Conservation (phyloP, 2,888 invertebrate genomes). For the Mesopsocus fuscifrons region DNA sequence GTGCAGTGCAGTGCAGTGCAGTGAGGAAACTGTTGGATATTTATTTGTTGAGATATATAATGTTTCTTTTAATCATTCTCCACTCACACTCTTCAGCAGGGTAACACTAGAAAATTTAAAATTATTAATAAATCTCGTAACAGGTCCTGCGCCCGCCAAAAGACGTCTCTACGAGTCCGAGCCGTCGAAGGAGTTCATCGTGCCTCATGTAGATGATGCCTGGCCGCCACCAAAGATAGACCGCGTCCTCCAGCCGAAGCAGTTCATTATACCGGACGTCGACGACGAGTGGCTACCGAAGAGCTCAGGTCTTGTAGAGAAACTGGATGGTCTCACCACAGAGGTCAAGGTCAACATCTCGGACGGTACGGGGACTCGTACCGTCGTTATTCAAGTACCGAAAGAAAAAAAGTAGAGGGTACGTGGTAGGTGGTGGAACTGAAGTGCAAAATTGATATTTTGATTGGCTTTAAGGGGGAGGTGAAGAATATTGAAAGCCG, state of each 20-base stretch:
- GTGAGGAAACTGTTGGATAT: too few relatives aligned
- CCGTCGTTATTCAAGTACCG: conserved; percentile 11
- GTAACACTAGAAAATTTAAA: too few relatives aligned
- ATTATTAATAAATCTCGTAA: too few relatives aligned
- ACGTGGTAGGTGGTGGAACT: too few relatives aligned
- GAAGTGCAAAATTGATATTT: too few relatives aligned
- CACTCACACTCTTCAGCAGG: too few relatives aligned
- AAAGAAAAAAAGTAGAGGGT: conserved; percentile 10
- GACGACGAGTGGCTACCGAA: conserved; percentile 12
- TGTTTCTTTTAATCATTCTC: too few relatives aligned
- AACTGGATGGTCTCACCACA: conserved; percentile 5
- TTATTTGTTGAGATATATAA: too few relatives aligned
- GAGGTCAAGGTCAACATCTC: conserved; percentile 11
- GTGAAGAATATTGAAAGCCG: too few relatives aligned
- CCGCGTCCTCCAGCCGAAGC: neutral
- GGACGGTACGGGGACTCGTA: conserved; percentile 6
- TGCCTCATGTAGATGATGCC: conserved; percentile 15
- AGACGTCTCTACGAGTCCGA: neutral
- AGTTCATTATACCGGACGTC: conserved; percentile 9
- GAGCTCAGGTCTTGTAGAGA: conserved; percentile 4
- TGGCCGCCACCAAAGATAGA: conserved; percentile 14
- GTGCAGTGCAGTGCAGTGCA: too few relatives aligned
- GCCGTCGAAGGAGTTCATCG: conserved; percentile 13
- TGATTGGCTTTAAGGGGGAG: too few relatives aligned
- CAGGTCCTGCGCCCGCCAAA: too few relatives aligned